A percentile compares a stretch with the other conserved stretches of the same genome.
Evolutionary conservation across 2,113 vertebrate genomes (phyloP).

Genomic region (Apteryx owenii): DNA sequence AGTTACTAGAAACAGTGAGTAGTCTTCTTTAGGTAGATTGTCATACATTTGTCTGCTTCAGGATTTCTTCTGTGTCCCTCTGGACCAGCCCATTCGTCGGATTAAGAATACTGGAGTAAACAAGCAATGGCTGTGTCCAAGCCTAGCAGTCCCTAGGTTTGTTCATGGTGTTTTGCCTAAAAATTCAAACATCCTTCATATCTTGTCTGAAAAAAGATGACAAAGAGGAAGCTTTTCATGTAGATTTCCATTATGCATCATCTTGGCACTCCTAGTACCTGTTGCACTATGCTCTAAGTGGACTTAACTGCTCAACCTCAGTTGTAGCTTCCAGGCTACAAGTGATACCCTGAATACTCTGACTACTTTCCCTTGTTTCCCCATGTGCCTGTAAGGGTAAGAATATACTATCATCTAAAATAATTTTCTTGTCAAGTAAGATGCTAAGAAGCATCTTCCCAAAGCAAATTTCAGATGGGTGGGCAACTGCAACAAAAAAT

Average conservation of each 20-base stretch:
- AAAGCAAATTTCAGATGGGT: not conserved
- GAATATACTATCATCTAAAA: not conserved
- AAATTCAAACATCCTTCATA: not conserved
- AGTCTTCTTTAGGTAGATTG: not conserved
- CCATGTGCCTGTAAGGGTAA: not conserved
- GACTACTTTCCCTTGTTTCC: not conserved
- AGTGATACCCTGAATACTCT: not conserved
- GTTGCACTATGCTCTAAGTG: not conserved
- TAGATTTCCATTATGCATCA: not conserved
- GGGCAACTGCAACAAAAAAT: not conserved
- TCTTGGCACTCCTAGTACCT: not conserved
- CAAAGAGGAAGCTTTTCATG: not conserved
- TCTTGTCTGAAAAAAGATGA: not conserved
- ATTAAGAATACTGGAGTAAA: not conserved
- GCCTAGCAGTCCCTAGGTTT: not conserved
- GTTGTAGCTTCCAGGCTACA: not conserved
- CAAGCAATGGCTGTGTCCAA: not conserved
- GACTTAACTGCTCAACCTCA: not conserved
- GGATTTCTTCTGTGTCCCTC: not conserved
- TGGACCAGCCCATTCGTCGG: not conserved
- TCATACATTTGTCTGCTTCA: not conserved
- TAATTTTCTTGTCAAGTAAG: not conserved
- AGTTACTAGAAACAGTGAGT: not conserved
- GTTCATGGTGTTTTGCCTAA: not conserved
- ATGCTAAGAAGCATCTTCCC: not conserved